These are phyloP conservation scores for Meles meles DNA, from an alignment of 2,113 vertebrate species.

Conservation along the genomic window DNA sequence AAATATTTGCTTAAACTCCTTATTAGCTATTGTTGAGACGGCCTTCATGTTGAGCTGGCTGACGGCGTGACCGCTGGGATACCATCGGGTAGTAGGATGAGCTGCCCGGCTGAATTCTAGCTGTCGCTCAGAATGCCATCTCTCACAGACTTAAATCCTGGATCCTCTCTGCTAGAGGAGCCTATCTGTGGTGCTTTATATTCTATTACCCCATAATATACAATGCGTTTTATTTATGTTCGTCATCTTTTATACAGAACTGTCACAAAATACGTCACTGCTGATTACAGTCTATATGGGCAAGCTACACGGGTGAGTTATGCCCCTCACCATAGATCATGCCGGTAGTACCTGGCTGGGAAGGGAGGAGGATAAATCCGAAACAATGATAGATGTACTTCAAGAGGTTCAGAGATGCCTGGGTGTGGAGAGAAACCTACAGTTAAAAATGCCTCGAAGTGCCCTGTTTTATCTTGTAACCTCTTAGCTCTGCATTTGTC, in stretches of 20 bases:
- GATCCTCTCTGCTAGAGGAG: neutral
- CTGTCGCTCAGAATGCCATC: neutral
- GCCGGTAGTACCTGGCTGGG: neutral
- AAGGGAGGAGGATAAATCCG: conserved; percentile 37
- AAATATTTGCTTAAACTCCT: neutral
- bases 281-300: conserved; percentile 41
- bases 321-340: neutral
- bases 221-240: conserved; percentile 60
- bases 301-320: conserved; percentile 28
- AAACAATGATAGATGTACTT: neutral
- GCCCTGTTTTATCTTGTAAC: neutral
- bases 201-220: conserved; percentile 49
- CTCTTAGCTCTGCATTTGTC: neutral
- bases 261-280: conserved; percentile 46
- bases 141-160: neutral
- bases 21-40: neutral
- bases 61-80: neutral
- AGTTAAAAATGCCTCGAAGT: neutral
- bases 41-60: neutral
- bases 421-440: neutral
- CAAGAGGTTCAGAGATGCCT: neutral
- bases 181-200: neutral
- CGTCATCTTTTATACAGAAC: conserved; percentile 61
- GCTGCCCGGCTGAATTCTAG: neutral
- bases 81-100: fast-evolving